phyloP scores from a whole-genome alignment of 2,797 vertebrate genomes.

The Chanos chanos region DNA sequence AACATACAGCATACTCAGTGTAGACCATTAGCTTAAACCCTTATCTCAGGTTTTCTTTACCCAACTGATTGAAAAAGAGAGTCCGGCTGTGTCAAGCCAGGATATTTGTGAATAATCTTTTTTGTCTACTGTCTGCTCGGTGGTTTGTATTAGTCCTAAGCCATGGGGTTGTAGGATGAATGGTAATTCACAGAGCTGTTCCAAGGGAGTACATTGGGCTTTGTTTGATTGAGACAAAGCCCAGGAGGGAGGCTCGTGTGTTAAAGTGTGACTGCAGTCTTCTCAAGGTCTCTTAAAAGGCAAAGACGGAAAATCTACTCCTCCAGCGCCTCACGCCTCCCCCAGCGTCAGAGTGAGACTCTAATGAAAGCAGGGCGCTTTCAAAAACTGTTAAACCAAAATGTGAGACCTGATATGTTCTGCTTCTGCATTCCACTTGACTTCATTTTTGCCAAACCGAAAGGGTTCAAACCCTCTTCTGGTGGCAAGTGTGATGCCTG shows the following conservation, averaged over 20 bases:
- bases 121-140: conserved; percentile 42
- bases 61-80: too few species aligned
- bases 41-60: too few species aligned
- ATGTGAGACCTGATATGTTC: conserved; percentile 13
- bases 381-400: conserved; percentile 25
- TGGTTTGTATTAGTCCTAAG: conserved; percentile 24
- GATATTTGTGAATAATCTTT: conserved; percentile 25
- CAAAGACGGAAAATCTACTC: conserved; percentile 44
- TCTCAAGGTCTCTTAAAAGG: conserved; percentile 48
- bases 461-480: conserved; percentile 12
- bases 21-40: too few species aligned
- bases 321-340: conserved; percentile 23
- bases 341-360: not conserved
- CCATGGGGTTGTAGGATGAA: conserved; percentile 29
- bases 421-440: conserved; percentile 2
- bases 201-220: conserved; percentile 35
- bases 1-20: too few species aligned
- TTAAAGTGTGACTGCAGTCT: conserved; percentile 37
- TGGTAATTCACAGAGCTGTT: conserved; percentile 37
- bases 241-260: conserved; percentile 33
- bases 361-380: conserved; percentile 28
- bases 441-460: too few species aligned
- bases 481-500: conserved; percentile 27
- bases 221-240: conserved; percentile 44
- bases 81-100: conserved; percentile 13